Conservation (phyloP, 2,797 vertebrate genomes). For the Sebastes matsubarae region DNA sequence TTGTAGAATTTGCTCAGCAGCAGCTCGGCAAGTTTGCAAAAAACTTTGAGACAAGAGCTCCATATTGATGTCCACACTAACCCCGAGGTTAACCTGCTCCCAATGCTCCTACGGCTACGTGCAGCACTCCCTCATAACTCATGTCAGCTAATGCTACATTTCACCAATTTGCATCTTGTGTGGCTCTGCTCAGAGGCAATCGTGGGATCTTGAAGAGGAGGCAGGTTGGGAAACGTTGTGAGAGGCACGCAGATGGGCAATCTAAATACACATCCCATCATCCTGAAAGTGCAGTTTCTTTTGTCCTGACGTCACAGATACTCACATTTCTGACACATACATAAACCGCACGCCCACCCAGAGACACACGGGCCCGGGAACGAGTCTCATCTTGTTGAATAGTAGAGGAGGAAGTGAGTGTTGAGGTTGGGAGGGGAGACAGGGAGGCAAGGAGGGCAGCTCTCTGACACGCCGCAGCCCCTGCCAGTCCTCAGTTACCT, state of each 20-base stretch:
- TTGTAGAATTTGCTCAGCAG: neutral
- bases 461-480: constrained; percentile 60
- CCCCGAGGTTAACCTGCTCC: neutral
- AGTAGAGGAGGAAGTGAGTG: constrained; percentile 61
- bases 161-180: neutral
- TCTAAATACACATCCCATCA: constrained; percentile 3
- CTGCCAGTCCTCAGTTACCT: constrained; percentile 68
- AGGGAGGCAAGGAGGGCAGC: constrained; percentile 38
- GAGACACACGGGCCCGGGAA: constrained; percentile 50
- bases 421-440: constrained; percentile 40
- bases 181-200: neutral
- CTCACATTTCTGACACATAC: constrained; percentile 61
- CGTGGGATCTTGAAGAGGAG: neutral
- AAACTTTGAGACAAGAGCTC: neutral
- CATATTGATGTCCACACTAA: neutral
- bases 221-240: neutral
- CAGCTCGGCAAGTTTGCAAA: constrained; percentile 7
- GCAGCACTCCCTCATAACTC: constrained; percentile 5
- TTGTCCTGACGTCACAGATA: constrained; percentile 50
- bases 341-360: constrained; percentile 67
- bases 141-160: constrained; percentile 12
- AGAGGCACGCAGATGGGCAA: neutral
- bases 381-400: constrained; percentile 74
- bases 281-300: constrained; percentile 26
- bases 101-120: neutral